Evolutionary conservation across 1,140 invertebrate species (phyloP).

Genomic region (Chironomus tepperi): DNA sequence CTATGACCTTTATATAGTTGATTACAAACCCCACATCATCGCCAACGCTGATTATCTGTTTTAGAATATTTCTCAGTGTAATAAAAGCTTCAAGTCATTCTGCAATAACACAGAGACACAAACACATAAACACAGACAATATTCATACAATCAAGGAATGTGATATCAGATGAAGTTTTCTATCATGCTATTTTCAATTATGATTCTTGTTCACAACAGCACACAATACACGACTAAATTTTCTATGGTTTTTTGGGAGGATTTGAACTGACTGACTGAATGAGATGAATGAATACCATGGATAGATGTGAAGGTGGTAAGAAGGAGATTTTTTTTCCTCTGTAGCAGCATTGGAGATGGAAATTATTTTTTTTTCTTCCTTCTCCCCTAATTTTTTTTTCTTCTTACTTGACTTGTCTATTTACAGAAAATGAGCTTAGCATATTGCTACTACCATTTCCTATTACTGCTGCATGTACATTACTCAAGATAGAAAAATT

Average conservation of each 20-base stretch:
- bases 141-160: constrained; percentile 21
- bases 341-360: too few relatives aligned
- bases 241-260: constrained; percentile 11
- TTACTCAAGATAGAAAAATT: too few relatives aligned
- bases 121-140: not conserved
- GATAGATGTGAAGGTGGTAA: not conserved
- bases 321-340: not conserved
- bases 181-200: constrained; percentile 24
- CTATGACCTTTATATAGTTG: too few relatives aligned
- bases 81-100: not conserved
- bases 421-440: too few relatives aligned
- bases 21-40: too few relatives aligned
- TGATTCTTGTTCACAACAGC: constrained; percentile 18
- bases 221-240: constrained; percentile 18
- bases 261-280: not conserved
- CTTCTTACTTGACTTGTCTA: too few relatives aligned
- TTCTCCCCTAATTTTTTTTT: too few relatives aligned
- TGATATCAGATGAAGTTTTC: constrained; percentile 1
- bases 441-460: too few relatives aligned
- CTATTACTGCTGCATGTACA: too few relatives aligned
- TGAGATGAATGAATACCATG: not conserved
- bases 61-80: too few relatives aligned
- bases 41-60: too few relatives aligned
- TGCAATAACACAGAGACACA: not conserved
- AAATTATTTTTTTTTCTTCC: too few relatives aligned